phyloP scores from a whole-genome alignment of 2,113 vertebrate genomes.

The Polyodon spathula region DNA sequence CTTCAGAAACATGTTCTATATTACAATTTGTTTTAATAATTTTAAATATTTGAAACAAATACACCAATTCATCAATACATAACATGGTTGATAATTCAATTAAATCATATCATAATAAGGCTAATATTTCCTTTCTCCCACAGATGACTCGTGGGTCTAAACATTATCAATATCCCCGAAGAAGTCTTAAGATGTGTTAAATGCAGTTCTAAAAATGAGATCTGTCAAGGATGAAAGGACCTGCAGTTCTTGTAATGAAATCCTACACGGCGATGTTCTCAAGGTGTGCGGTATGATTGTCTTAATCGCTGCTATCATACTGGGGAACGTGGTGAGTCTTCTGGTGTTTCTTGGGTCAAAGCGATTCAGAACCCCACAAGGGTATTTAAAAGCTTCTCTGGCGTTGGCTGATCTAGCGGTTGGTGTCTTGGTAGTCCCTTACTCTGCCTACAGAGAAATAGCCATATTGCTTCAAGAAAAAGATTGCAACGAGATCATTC shows the following conservation, averaged over 20 bases:
- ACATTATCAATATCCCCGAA: too few species aligned
- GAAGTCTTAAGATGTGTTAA: background rate
- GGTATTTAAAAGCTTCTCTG: conserved; percentile 35
- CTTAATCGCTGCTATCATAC: conserved; percentile 22
- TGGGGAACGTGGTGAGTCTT: conserved; percentile 34
- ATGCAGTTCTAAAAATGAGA: background rate
- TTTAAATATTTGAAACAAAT: too few species aligned
- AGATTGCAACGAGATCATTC: background rate
- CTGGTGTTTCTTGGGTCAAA: conserved; percentile 28
- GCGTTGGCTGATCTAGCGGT: conserved; percentile 34
- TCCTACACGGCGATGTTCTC: conserved; percentile 13
- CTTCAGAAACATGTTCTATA: too few species aligned
- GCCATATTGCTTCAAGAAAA: background rate
- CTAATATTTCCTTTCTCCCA: too few species aligned
- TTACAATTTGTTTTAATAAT: too few species aligned
- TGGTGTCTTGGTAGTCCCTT: conserved; percentile 36
- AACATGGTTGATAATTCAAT: too few species aligned
- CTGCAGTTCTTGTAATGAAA: conserved; percentile 7
- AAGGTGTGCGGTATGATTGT: conserved; percentile 32
- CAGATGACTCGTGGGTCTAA: too few species aligned
- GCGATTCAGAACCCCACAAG: conserved; percentile 32
- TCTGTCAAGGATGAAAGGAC: conserved; percentile 3
- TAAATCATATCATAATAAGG: too few species aligned
- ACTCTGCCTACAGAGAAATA: conserved; percentile 34
- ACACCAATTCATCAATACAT: too few species aligned